Conservation (phyloP, 2,113 vertebrate genomes). For the Thalassoma bifasciatum region DNA sequence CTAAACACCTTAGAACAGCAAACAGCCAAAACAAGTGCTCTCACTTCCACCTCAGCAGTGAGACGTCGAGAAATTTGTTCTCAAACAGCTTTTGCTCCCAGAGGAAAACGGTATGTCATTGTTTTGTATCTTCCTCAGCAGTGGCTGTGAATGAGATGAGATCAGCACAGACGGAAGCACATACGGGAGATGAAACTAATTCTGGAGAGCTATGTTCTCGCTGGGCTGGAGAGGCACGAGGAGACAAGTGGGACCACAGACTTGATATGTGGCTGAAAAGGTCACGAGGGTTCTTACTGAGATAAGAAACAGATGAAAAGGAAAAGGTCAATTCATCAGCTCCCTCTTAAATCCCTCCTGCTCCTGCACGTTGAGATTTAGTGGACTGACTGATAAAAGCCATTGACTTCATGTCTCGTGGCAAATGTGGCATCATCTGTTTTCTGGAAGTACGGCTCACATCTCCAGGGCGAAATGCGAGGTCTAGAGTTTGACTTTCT, state of each 20-base stretch:
- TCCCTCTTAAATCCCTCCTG: conserved; percentile 74
- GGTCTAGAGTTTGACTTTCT: conserved; percentile 26
- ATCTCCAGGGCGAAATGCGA: not conserved
- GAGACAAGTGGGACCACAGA: conserved; percentile 37
- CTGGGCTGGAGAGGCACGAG: conserved; percentile 30
- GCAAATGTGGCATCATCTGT: conserved; percentile 45
- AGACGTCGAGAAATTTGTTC: conserved; percentile 23
- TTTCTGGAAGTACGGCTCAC: not conserved
- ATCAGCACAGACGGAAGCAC: conserved; percentile 20
- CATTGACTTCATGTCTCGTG: conserved; percentile 62
- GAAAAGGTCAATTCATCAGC: conserved; percentile 84
- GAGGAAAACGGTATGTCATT: conserved; percentile 41
- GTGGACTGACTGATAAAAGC: conserved; percentile 71
- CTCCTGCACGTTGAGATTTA: conserved; percentile 69
- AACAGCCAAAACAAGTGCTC: conserved; percentile 37
- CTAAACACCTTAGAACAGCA: conserved; percentile 16
- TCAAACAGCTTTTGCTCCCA: conserved; percentile 47
- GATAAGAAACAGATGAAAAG: conserved; percentile 78
- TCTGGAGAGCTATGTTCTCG: conserved; percentile 48
- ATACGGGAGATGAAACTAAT: conserved; percentile 57
- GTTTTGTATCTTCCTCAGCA: conserved; percentile 20
- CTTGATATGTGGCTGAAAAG: conserved; percentile 78
- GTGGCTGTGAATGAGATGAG: conserved; percentile 32
- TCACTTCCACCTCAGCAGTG: not conserved
- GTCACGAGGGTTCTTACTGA: conserved; percentile 78